These are phyloP conservation scores for Gymnoscopelus braueri DNA, from an alignment of 2,797 vertebrate species.

Conservation along the genomic window DNA sequence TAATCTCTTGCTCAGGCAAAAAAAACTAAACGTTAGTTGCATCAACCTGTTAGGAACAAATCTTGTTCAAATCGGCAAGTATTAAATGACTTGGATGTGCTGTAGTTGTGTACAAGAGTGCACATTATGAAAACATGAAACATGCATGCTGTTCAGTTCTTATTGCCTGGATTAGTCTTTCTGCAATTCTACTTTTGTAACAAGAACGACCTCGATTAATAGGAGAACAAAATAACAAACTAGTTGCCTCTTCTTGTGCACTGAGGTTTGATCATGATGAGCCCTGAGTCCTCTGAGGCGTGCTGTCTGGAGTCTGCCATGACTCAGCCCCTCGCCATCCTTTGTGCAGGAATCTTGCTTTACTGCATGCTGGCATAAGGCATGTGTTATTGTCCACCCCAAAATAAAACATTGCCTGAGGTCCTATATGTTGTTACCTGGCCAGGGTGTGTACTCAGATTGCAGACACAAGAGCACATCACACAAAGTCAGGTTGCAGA, in stretches of 20 bases:
- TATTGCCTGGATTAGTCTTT: too few relatives aligned
- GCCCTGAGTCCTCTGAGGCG: neutral
- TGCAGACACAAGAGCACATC: too few relatives aligned
- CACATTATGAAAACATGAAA: too few relatives aligned
- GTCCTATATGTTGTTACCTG: neutral
- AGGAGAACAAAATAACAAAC: neutral
- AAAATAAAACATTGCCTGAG: constrained; percentile 18
- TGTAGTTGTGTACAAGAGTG: too few relatives aligned
- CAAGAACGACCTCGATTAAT: constrained; percentile 2
- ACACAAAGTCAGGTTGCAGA: too few relatives aligned
- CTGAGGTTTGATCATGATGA: neutral
- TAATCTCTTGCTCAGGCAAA: too few relatives aligned
- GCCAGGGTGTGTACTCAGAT: too few relatives aligned
- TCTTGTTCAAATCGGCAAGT: too few relatives aligned
- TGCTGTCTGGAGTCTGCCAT: neutral
- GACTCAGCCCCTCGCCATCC: neutral
- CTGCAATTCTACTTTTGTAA: neutral
- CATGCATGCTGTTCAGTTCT: too few relatives aligned
- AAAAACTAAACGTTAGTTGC: too few relatives aligned
- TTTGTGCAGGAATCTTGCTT: constrained; percentile 28
- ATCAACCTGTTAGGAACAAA: too few relatives aligned
- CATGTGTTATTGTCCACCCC: neutral
- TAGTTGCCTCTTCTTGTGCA: neutral
- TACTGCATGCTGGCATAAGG: neutral
- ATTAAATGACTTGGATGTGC: too few relatives aligned